Conservation (phyloP, 2,888 invertebrate species). For the Diplazon laetatorius region DNA sequence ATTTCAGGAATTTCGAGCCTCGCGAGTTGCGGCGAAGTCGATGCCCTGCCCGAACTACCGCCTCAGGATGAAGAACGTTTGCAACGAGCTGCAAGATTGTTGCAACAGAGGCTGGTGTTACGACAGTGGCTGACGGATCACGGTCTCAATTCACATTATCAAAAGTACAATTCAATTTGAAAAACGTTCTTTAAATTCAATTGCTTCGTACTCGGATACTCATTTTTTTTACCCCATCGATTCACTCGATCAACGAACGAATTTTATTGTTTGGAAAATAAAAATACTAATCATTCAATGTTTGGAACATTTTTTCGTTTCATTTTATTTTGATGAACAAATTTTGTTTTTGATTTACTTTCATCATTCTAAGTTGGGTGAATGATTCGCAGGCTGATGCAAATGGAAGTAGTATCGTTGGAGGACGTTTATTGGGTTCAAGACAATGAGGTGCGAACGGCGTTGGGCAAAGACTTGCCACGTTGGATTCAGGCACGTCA, state of each 20-base stretch:
- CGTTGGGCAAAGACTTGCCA: slow-evolving; percentile 91
- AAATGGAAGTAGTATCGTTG: slow-evolving; percentile 92
- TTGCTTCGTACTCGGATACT: background rate
- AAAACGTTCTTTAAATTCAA: too few species aligned
- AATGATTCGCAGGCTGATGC: slow-evolving; percentile 86
- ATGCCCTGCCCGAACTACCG: slow-evolving; percentile 91
- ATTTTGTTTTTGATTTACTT: slow-evolving; percentile 61
- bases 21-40: slow-evolving; percentile 91
- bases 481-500: slow-evolving; percentile 92
- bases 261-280: background rate
- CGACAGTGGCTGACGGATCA: slow-evolving; percentile 93
- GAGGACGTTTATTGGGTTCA: slow-evolving; percentile 96
- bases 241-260: too few species aligned
- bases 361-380: too few species aligned
- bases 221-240: slow-evolving; percentile 3
- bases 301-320: background rate
- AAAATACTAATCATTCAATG: background rate
- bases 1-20: slow-evolving; percentile 91
- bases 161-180: slow-evolving; percentile 83
- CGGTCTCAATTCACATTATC: slow-evolving; percentile 89
- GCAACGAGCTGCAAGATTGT: slow-evolving; percentile 90
- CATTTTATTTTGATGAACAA: background rate
- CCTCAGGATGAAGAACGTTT: slow-evolving; percentile 92
- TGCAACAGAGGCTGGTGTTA: slow-evolving; percentile 92
- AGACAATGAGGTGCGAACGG: slow-evolving; percentile 90